Base-by-base conservation (phyloP, 2,113 vertebrate species). In the Serinus canaria region DNA sequence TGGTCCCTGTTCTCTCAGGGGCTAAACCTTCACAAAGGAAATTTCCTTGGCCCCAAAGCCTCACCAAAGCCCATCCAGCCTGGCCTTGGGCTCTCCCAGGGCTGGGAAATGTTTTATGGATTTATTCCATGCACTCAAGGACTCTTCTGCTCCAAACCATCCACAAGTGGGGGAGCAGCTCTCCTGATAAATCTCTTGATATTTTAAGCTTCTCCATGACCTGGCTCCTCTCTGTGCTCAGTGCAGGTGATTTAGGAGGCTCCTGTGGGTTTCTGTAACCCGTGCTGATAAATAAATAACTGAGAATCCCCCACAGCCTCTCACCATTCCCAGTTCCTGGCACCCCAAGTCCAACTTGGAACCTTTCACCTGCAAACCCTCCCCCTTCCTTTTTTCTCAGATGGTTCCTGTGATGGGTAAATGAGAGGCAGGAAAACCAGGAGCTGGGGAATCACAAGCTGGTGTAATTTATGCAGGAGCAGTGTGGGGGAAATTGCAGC, bases 391-490 rank as follows among this genome's bases (percentile, higher is more conserved):
- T n/a, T 33, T 10, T 16, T 3, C 60, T 7, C 77, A 43, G 70
- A 10, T 87, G 72, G 17, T 90, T 66, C 37, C 70, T 41, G 70
- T 25, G 94, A 53, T 64, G 18, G 19, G 62, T 25, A 83, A 93
- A 90, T 59, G 92, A 94, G 83, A 94, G 91, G 73, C 83, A 91
- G 67, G 74, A 80, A 60, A 93, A 89, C 33, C 55, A 73, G 88
- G n/a, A 97, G 70, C 7, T 87, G 88, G 74, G 95, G 86, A 75
- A 80, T 96, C 95, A 93, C 83, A 68, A 87, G 78, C 81, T 2
- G 4, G 74, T 72, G 87, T 93, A 94, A 95, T 96, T 97, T 92
- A 95, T 97, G 93, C 96, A 95, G 96, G 88, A 96, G 91, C 79
- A 95, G 95, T n/a, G 83, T 87, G 92, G 95, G 96, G 89, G 87